Evolutionary conservation across 2,797 vertebrate genomes (phyloP).

Genomic region (Phyllotis vaccarum): DNA sequence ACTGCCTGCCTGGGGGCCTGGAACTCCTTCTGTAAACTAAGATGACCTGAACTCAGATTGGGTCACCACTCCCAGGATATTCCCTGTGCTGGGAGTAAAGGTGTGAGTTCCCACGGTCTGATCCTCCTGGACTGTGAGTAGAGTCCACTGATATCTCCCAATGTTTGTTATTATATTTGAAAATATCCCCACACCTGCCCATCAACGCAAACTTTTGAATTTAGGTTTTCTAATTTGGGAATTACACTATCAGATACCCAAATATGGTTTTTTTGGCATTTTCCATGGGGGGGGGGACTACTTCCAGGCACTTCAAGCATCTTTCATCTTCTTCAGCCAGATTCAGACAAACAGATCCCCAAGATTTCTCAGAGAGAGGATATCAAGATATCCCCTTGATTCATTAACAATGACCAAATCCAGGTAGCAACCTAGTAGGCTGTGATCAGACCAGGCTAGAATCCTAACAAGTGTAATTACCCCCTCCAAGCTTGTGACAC

Average conservation of each 20-base stretch:
- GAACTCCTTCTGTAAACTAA: no score
- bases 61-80: no score
- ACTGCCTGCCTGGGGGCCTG: no score
- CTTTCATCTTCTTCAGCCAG: slow-evolving; percentile 1
- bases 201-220: not conserved
- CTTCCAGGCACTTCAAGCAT: not conserved
- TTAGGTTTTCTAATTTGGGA: not conserved
- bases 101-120: no score
- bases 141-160: no score
- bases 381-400: not conserved
- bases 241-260: not conserved
- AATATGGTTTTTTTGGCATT: not conserved
- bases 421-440: not conserved
- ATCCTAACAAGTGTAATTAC: not conserved
- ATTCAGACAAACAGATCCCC: not conserved
- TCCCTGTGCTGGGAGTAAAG: no score
- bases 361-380: not conserved
- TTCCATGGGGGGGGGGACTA: not conserved
- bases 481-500: not conserved
- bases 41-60: no score
- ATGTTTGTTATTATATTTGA: no score
- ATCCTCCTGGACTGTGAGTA: no score
- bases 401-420: not conserved
- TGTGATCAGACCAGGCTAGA: not conserved
- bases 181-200: no score